A percentile compares a stretch with the other conserved stretches of the same genome.
Evolutionary conservation across 1,140 invertebrate genomes (phyloP).

Genomic region (Diorhabda carinulata): DNA sequence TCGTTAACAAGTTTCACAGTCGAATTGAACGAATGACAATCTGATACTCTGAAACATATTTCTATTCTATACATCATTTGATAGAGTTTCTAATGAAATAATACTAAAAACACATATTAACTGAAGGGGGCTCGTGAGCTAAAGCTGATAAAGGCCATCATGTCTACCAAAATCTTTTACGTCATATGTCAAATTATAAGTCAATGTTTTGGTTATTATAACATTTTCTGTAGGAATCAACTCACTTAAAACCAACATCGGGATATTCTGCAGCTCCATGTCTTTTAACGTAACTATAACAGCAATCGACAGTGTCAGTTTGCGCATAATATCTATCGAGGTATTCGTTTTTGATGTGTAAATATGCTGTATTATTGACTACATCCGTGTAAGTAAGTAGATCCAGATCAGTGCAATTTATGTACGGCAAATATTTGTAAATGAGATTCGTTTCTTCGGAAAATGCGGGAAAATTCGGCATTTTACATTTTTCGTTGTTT

Average conservation of each 20-base stretch:
- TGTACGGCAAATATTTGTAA: slow-evolving; percentile 55
- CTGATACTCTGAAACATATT: slow-evolving; percentile 36
- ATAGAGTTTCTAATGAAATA: no score
- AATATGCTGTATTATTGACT: slow-evolving; percentile 26
- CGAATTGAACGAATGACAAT: slow-evolving; percentile 48
- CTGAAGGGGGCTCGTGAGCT: no score
- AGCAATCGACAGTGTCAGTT: slow-evolving; percentile 25
- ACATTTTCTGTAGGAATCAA: neutral
- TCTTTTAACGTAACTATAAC: slow-evolving; percentile 33
- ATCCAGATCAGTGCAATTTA: slow-evolving; percentile 51
- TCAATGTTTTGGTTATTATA: no score
- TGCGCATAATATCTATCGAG: slow-evolving; percentile 22
- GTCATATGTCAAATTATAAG: no score
- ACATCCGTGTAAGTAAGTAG: slow-evolving; percentile 32
- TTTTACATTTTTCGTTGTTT: slow-evolving; percentile 63
- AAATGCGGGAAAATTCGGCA: slow-evolving; percentile 64
- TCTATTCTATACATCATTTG: no score
- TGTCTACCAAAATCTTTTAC: no score
- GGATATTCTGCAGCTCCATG: slow-evolving; percentile 22
- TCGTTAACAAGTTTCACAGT: slow-evolving; percentile 46
- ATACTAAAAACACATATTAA: no score
- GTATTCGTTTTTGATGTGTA: slow-evolving; percentile 31
- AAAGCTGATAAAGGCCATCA: no score
- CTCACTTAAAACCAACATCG: slow-evolving; percentile 30
- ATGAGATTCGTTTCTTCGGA: slow-evolving; percentile 54